Base-by-base conservation (phyloP, 2,797 vertebrate species). In the Sternarchorhynchus goeldii region DNA sequence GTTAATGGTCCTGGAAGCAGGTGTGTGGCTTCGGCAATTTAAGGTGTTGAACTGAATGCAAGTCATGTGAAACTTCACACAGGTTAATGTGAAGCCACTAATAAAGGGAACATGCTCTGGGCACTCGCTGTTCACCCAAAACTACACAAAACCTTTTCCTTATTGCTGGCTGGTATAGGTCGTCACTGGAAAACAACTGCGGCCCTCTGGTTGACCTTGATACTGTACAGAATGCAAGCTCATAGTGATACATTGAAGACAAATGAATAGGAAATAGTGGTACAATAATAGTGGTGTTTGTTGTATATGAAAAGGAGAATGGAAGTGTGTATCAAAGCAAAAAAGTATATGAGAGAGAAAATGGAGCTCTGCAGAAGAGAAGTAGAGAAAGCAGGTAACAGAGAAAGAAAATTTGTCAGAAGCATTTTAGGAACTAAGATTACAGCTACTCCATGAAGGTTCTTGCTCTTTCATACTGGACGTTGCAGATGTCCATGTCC, bases 61-160 rank as follows among this genome's bases (percentile, higher is more conserved):
- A 77, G 36, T 81, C 76, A 80, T 72, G 63, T 82, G 74, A 77
- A 74, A 56, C 25, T 34, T 79, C 86, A 85, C 81, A 77, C 76
- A 85, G 86, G 93, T 93, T 93, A 93, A 93, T 93, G 85, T 89
- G 78, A 90, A 85, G 91, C 90, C 80, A 87, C 86, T 87, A 83
- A 86, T 90, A 89, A 90, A 83, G 78, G 86, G 88, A 93, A 92
- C 82, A 90, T 64, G 90, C 92, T 85, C 1, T 76, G 85, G 91
- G 92, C 89, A 71, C 67, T 90, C 88, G 32, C 64, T 56, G 12
- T 39, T 45, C 34, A 60, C 12, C 57, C 53, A 56, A 21, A 55
- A 18, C 50, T 20, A 62, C 58, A 18, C 21, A 56, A n/a, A 39
- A 20, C 16, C 67, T 39, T 31, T 78, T 78, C 76, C 76, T 77